These are phyloP conservation scores for Sebastes goodei DNA, from an alignment of 2,797 vertebrate species.

Conservation along the genomic window DNA sequence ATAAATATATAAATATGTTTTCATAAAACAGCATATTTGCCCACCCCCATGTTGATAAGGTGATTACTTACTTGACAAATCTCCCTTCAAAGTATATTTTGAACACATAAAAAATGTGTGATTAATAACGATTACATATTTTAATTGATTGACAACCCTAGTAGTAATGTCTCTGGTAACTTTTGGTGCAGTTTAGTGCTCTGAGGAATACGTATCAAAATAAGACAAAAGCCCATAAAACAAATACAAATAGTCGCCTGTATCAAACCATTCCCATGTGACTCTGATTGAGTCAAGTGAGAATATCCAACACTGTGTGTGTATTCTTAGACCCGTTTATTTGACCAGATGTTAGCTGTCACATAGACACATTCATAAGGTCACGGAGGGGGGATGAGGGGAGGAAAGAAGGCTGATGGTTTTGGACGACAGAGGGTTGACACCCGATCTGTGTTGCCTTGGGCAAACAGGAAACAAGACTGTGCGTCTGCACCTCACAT, in stretches of 20 bases:
- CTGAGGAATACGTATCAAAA: not conserved
- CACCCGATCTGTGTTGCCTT: slow-evolving; percentile 64
- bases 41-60: no score
- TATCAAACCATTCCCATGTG: not conserved
- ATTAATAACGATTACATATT: no score
- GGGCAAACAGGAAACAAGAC: slow-evolving; percentile 69
- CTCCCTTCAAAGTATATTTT: no score
- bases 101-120: no score
- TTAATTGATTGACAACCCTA: no score
- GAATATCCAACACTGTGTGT: not conserved
- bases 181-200: not conserved
- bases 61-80: no score
- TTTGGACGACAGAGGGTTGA: slow-evolving; percentile 54
- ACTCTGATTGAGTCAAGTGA: not conserved
- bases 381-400: slow-evolving; percentile 37
- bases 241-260: not conserved
- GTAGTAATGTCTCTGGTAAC: not conserved
- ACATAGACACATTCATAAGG: slow-evolving; percentile 41
- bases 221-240: not conserved
- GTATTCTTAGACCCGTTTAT: slow-evolving; percentile 11
- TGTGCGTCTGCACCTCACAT: slow-evolving; percentile 32
- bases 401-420: slow-evolving; percentile 18
- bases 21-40: no score
- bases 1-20: no score
- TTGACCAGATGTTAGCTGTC: slow-evolving; percentile 65